Evolutionary conservation across 2,113 vertebrate genomes (phyloP).

Genomic region (Grammomys dolichurus): DNA sequence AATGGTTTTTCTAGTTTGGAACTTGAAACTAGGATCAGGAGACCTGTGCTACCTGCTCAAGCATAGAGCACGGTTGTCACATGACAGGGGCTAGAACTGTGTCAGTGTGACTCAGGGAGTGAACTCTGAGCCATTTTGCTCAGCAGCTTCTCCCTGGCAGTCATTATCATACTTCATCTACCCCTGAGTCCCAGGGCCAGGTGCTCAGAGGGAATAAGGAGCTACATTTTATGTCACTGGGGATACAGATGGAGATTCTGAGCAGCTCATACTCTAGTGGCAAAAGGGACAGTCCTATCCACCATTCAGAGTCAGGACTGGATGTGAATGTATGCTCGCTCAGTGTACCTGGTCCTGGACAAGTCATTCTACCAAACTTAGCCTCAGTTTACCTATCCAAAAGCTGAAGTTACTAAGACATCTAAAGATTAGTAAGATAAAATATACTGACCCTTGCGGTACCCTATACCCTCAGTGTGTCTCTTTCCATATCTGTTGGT

Average conservation of each 20-base stretch:
- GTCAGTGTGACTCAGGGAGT: neutral
- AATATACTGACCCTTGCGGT: no score
- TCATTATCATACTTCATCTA: neutral
- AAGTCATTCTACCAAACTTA: no score
- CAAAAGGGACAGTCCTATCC: rapidly evolving
- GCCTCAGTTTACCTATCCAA: neutral
- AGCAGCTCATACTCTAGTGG: rapidly evolving
- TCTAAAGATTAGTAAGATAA: neutral
- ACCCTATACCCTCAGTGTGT: rapidly evolving
- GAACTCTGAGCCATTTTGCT: neutral
- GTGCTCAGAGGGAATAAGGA: no score
- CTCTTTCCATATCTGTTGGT: neutral
- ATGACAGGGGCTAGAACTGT: neutral
- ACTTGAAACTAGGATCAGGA: neutral
- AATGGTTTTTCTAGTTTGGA: neutral
- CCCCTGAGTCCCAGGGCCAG: neutral
- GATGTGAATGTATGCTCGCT: neutral
- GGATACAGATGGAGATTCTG: rapidly evolving
- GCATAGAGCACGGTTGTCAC: neutral
- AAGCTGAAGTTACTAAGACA: neutral
- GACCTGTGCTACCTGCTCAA: neutral
- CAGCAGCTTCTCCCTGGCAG: neutral
- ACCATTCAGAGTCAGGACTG: neutral
- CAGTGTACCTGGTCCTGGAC: no score
- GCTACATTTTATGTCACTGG: rapidly evolving